Base-by-base conservation (phyloP, 2,888 invertebrate genomes). In the Nyleta sp. region DNA sequence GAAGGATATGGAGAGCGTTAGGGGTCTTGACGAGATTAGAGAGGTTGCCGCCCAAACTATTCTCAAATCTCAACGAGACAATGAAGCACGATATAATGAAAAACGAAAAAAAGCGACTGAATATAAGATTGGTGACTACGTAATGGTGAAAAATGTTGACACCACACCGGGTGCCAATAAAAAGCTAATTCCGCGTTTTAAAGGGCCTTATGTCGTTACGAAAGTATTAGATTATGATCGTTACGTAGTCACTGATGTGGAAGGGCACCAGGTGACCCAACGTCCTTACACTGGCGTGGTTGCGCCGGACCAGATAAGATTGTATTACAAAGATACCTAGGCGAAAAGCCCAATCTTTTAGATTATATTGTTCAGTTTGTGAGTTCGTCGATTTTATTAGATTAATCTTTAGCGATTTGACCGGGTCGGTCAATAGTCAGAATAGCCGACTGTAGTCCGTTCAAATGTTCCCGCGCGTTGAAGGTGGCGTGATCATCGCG, bases 231-330 rank as follows among this genome's bases (percentile, higher is more conserved):
- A 24, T 5, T 2, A 15, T 15, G 50, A 50, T 15, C n/a, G 50
- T n/a, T 50, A 50, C 10, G 50, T 28, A 3, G n/a, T 50, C n/a
- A 11, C 28, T 4, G 50, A 50, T 13, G 50, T 50, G 13, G 50
- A 50, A 13, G 28, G 28, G 6, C 24, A 24, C 28, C 50, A 50
- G 50, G 15, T 50, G 1, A 50, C 50, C 2, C 50, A 50, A 28
- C 24, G 50, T 7, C 50, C 50, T n/a, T 50, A 50, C n/a, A 2
- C 4, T 5, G 46, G 20, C 4, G n/a, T 22, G 2, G 50, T 50
- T 2, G 24, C 50, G 3, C 50, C 50, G n/a, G 50, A 50, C 11
- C 50, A 28, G 15, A 50, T 50, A 28, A 50, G 24, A 35, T 3
- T 35, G 35, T 10, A 35, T 35, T 7, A 5, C 4, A 24, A 24